phyloP scores from a whole-genome alignment of 2,797 vertebrate species.

The Argya squamiceps region DNA sequence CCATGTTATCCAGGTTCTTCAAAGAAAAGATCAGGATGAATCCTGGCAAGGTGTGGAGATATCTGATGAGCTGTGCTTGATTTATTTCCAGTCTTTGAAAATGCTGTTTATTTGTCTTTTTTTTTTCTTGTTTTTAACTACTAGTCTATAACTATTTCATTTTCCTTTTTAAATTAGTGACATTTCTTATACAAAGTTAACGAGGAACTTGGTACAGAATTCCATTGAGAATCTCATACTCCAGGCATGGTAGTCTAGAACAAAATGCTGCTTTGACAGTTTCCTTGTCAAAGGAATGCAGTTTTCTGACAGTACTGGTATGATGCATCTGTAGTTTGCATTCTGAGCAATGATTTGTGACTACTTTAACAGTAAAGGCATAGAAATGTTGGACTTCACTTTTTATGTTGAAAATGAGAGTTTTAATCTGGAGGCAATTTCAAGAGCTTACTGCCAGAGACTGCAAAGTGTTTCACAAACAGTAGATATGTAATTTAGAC shows the following conservation, averaged over 20 bases:
- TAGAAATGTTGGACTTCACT: background rate
- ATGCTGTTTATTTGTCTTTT: background rate
- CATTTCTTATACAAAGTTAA: background rate
- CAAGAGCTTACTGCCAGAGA: background rate
- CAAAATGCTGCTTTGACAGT: background rate
- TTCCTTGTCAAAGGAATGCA: background rate
- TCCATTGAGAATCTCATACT: background rate
- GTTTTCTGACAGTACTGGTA: background rate
- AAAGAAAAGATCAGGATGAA: background rate
- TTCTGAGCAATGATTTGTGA: background rate
- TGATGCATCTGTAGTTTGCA: background rate
- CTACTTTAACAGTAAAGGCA: background rate
- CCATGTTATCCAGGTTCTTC: background rate
- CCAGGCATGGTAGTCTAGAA: background rate
- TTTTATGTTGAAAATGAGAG: background rate
- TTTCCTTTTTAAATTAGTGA: background rate
- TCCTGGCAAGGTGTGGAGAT: background rate
- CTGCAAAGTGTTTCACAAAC: slow-evolving; percentile 5
- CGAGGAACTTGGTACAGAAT: background rate
- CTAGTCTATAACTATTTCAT: background rate
- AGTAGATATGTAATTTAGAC: background rate
- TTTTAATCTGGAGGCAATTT: background rate
- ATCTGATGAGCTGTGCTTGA: background rate
- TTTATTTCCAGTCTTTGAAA: background rate
- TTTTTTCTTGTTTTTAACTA: background rate